Percentiles rank a stretch among this genome's conserved stretches.
Conservation (phyloP, 2,888 invertebrate species). For the Leptarthrus brevirostris region DNA sequence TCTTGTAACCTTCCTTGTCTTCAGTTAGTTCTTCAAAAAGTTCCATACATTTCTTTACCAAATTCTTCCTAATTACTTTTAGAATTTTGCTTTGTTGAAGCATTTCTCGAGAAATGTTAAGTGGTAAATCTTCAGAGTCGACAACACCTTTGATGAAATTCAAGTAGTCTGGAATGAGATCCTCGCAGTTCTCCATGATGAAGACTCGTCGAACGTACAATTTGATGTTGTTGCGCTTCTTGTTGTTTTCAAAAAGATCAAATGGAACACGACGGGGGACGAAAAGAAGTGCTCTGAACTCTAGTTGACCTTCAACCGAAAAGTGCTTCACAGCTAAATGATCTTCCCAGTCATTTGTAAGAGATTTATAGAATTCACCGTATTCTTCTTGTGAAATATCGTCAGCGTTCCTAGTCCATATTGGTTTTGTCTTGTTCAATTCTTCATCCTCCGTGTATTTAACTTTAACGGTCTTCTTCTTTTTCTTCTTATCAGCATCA, state of each 20-base stretch:
- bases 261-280: constrained; percentile 94
- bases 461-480: constrained; percentile 97
- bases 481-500: constrained; percentile 80
- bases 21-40: constrained; percentile 96
- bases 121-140: constrained; percentile 96
- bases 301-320: constrained; percentile 92
- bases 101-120: constrained; percentile 99
- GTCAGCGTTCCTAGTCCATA: constrained; percentile 97
- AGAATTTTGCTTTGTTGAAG: constrained; percentile 99
- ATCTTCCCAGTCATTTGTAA: constrained; percentile 98
- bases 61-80: constrained; percentile 98
- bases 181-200: constrained; percentile 99
- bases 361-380: constrained; percentile 97
- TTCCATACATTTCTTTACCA: constrained; percentile 98
- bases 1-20: constrained; percentile 98
- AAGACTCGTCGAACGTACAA: constrained; percentile 97
- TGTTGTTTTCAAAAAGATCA: constrained; percentile 98
- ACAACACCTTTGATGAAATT: constrained; percentile 98
- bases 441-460: constrained; percentile 99
- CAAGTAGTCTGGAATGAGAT: constrained; percentile 98
- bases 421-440: constrained; percentile 97
- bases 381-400: constrained; percentile 97
- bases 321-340: constrained; percentile 96
- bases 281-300: constrained; percentile 93
- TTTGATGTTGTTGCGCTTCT: constrained; percentile 98